Evolutionary conservation across 2,113 vertebrate genomes (phyloP), one percentile per base, ranked within the genome.

Genomic region (Albula glossodonta): DNA sequence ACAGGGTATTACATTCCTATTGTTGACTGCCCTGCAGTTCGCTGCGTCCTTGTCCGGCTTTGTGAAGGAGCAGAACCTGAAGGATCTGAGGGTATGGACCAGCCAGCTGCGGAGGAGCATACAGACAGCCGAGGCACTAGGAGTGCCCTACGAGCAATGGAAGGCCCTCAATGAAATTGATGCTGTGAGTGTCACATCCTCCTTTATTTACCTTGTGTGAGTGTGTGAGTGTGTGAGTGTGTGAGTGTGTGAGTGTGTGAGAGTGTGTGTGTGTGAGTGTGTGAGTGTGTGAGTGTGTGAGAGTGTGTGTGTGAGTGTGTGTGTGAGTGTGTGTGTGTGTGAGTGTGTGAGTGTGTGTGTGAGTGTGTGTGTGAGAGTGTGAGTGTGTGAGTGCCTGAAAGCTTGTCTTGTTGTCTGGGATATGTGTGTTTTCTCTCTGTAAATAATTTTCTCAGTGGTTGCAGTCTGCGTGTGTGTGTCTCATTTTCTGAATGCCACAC

Each of bases 131-230:
- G 97, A 99, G 92, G 97, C 96, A 2, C 95, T 99, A 0, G 93
- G 92, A 0, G 89, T 96, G 22, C 96, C 97, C 0, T 99, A 99
- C 0, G 97, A 99, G 78, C 98, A 99, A 94, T 99, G 98, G 98
- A 99, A 99, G 90, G 97, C 96, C 0, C 96, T 99, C 53, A 99
- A 99, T 5, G 98, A 99, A 93, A 97, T 99, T 0, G 98, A 99
- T n/a, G 96, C 97, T 0, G 98, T 99, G 94, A 95, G 98, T 94
- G 66, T 51, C 19, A 51, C 0, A 3, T 12, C 7, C 2, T n/a
- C 1, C 83, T 81, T 41, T 2, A 41, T 80, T 48, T 10, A 22
- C 77, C 25, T 77, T 13, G 12, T 77, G 19, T 25, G 2, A 2
- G 48, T 79, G 41, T 79, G 48, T 50, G 78, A 50, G 78, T 79